Evolutionary conservation across 2,888 invertebrate species (phyloP), one percentile per base, ranked within the genome.

Genomic region (Agrotis puta): DNA sequence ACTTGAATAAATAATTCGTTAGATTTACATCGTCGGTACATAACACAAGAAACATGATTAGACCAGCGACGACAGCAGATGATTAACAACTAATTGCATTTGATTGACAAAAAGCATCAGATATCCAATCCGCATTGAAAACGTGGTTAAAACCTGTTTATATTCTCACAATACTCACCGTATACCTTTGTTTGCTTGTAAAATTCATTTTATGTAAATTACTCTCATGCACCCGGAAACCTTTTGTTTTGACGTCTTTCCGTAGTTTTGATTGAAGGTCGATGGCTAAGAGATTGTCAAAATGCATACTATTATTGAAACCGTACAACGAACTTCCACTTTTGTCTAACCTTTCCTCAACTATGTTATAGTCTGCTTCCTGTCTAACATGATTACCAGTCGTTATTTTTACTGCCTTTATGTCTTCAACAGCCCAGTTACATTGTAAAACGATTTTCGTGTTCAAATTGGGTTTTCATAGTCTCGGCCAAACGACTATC

Each of bases 251-350:
- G 47, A n/a, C 16, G 24, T 54, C 18, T 54, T 73, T 59, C 9
- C 20, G 18, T 33, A 61, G 50, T 54, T 67, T 24, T 13, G 16
- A 45, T n/a, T 13, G 45, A 74, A 74, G 74, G 61, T 57, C 39
- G 45, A 24, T 20, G 14, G 22, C 9, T 13, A 3, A 7, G 9
- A 27, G 39, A 54, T 27, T 48, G 22, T 45, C 5, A 9, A 45
- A 54, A 50, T 50, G 39, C 33, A 20, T 13, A 22, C 18, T 18
- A 24, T 14, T 53, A 1, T 22, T 48, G 33, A 22, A 0, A 43
- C 22, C 14, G 20, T 43, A 1, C 9, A 9, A 24, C 22, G 3
- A 14, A 39, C 39, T 39, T 39, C 39, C 4, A 39, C 39, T 39
- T 39, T 39, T 39, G 39, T 39, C 39, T 39, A 39, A 39, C 39